Conservation (phyloP, 2,888 invertebrate genomes). For the Dryomyza anilis region DNA sequence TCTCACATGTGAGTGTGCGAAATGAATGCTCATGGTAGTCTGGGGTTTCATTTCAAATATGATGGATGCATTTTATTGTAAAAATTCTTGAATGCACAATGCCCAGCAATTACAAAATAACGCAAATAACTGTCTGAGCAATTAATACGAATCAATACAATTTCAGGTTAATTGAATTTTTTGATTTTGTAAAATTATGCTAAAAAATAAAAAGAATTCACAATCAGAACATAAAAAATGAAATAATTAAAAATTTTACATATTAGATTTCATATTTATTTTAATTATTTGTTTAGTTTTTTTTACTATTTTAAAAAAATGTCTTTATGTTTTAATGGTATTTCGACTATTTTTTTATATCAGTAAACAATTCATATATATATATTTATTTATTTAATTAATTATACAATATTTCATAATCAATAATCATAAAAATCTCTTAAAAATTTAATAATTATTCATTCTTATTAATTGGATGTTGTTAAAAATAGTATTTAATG, state of each 20-base stretch:
- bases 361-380: constrained; percentile 13
- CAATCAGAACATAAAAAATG: neutral
- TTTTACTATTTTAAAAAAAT: constrained; percentile 15
- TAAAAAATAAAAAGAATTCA: neutral
- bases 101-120: too few relatives aligned
- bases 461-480: neutral
- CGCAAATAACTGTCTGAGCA: too few relatives aligned
- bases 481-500: neutral
- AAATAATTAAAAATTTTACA: neutral
- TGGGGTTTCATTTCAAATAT: too few relatives aligned
- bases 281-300: constrained; percentile 15
- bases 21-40: too few relatives aligned
- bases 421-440: constrained; percentile 21
- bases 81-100: too few relatives aligned
- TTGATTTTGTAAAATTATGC: constrained; percentile 4
- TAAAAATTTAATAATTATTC: constrained; percentile 9
- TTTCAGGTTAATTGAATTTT: too few relatives aligned
- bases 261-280: constrained; percentile 1
- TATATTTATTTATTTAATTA: constrained; percentile 11
- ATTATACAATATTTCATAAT: constrained; percentile 4
- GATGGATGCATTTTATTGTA: too few relatives aligned
- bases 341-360: constrained; percentile 1
- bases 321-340: neutral
- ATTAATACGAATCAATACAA: too few relatives aligned
- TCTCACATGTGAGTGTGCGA: too few relatives aligned